Evolutionary conservation across 2,888 invertebrate genomes (phyloP), one percentile per base, ranked within the genome.

Genomic region (Nowickia ferox): DNA sequence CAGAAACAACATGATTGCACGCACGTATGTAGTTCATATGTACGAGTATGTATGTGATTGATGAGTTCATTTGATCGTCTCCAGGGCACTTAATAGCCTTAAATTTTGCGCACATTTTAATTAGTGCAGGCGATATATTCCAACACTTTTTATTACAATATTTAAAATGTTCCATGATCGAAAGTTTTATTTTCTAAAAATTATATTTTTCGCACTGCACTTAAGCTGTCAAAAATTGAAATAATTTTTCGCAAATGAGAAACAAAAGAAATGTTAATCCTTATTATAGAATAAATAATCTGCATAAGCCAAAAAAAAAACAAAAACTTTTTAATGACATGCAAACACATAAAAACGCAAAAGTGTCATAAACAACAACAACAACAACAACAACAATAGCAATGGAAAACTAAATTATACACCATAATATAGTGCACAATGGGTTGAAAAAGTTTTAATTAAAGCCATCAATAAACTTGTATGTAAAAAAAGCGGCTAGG

Each of bases 201-300:
- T 48, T 48, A 9, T 48, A n/a, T n/a, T 48, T n/a, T n/a, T 51
- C 3, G 51, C 17, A 19, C 6, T 30, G 30, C 30, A 30, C 30
- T 51, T 51, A 51, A 51, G 51, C 17, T 51, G 9, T 17, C 9
- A 51, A 17, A n/a, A 19, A 19, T 19, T 0, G 2, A 11, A n/a
- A 51, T 48, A 48, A 17, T n/a, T n/a, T n/a, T 48, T 5, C 2
- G 51, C 51, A 48, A 59, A 10, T 17, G 17, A 42, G 17, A 61
- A 44, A 9, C 44, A 57, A 77, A 66, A 38, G 19, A 17, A 19
- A 77, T 57, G 9, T 38, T 66, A 66, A 76, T 76, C 30, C 30
- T 76, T 57, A 66, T 57, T 59, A 68, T 68, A 40, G 68, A 22
- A 40, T 48, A 77, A 22, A 40, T 48, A 77, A 19, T 66, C 38